Evolutionary conservation across 1,140 invertebrate species (phyloP).

Genomic region (Manduca sexta): DNA sequence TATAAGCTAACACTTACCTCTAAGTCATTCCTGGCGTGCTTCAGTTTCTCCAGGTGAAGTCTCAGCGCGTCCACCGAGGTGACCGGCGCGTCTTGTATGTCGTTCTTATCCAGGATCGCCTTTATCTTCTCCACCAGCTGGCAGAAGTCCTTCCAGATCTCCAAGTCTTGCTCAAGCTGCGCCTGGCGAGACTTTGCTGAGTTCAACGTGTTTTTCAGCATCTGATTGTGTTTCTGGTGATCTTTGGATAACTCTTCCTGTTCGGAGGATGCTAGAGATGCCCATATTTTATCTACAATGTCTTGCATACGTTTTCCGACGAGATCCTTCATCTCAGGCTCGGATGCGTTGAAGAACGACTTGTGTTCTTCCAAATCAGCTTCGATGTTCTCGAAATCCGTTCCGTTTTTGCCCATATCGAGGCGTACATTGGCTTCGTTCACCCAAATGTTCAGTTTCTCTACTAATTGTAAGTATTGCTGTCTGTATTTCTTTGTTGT

Average conservation of each 20-base stretch:
- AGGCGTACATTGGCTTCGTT: constrained; percentile 86
- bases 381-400: constrained; percentile 90
- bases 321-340: constrained; percentile 83
- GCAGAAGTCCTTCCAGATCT: constrained; percentile 86
- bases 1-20: constrained; percentile 78
- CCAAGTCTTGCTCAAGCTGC: constrained; percentile 83
- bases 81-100: constrained; percentile 83
- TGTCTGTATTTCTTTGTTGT: constrained; percentile 85
- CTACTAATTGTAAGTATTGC: constrained; percentile 80
- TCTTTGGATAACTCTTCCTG: constrained; percentile 87
- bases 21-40: constrained; percentile 83
- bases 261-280: constrained; percentile 83
- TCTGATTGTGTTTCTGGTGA: constrained; percentile 84
- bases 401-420: constrained; percentile 84
- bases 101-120: constrained; percentile 80
- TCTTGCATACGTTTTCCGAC: constrained; percentile 88
- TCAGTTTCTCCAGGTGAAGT: constrained; percentile 86
- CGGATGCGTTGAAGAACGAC: constrained; percentile 84
- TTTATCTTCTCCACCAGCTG: constrained; percentile 84
- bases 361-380: constrained; percentile 90
- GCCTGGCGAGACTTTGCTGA: constrained; percentile 84
- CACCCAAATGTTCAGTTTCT: constrained; percentile 90
- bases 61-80: constrained; percentile 84
- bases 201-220: constrained; percentile 87
- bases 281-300: constrained; percentile 89